These are phyloP conservation scores for Mya arenaria DNA, from an alignment of 1,140 invertebrate genomes.

Conservation along the genomic window DNA sequence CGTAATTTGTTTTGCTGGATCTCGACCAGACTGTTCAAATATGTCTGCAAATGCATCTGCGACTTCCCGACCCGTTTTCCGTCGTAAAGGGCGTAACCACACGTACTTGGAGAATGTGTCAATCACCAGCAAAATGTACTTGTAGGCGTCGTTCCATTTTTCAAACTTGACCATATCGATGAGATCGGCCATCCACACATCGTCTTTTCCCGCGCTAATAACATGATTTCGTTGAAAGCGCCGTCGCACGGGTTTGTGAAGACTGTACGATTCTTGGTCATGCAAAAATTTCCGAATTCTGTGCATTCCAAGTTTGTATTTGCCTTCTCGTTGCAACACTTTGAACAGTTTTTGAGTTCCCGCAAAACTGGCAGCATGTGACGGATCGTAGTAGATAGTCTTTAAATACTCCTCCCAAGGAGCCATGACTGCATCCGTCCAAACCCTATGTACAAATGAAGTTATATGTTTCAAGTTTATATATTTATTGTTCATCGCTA, in stretches of 20 bases:
- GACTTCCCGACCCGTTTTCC: neutral
- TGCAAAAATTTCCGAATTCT: conserved; percentile 16
- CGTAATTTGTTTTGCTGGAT: neutral
- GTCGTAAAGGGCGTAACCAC: neutral
- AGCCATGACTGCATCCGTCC: neutral
- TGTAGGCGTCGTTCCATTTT: neutral
- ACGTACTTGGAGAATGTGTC: conserved; percentile 26
- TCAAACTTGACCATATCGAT: conserved; percentile 27
- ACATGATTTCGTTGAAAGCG: conserved; percentile 12
- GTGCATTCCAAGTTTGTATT: neutral
- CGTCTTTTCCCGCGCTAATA: conserved; percentile 13
- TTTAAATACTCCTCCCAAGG: conserved; percentile 29
- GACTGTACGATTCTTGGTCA: conserved; percentile 26
- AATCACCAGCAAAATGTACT: conserved; percentile 13
- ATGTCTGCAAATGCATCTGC: conserved; percentile 1
- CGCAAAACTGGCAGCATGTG: neutral
- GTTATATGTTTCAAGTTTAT: too few relatives aligned
- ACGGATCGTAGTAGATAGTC: conserved; percentile 5
- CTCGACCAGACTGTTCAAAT: neutral
- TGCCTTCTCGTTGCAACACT: conserved; percentile 12
- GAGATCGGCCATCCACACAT: conserved; percentile 32
- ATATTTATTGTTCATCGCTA: too few relatives aligned
- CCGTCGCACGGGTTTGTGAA: conserved; percentile 23
- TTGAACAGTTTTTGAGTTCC: conserved; percentile 24
- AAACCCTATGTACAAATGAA: neutral